Conservation (phyloP, 1,140 invertebrate species). For the Cyclargus thomasi region DNA sequence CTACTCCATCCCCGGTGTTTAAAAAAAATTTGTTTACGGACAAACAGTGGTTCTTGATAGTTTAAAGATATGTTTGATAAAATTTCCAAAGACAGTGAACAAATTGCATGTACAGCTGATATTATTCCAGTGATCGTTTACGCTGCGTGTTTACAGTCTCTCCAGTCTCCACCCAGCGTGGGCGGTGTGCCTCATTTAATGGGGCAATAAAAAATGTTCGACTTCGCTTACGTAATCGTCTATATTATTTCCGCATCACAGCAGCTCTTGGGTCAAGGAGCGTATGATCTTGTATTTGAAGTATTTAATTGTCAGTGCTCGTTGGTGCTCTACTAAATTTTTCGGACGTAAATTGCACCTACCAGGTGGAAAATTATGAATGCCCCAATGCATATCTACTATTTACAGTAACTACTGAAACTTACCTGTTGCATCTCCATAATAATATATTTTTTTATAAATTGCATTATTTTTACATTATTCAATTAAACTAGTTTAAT, state of each 20-base stretch:
- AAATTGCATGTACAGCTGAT: background rate
- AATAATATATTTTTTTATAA: too few relatives aligned
- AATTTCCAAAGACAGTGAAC: too few relatives aligned
- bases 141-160: constrained; percentile 31
- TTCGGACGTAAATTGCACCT: background rate
- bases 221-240: constrained; percentile 66
- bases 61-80: too few relatives aligned
- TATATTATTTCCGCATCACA: constrained; percentile 66
- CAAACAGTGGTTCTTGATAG: too few relatives aligned
- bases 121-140: background rate
- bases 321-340: background rate
- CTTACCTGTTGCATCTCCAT: too few relatives aligned
- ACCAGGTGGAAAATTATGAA: background rate
- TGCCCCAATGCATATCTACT: too few relatives aligned
- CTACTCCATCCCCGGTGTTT: too few relatives aligned
- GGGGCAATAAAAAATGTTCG: constrained; percentile 70
- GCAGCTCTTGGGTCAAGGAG: constrained; percentile 52
- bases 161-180: constrained; percentile 58
- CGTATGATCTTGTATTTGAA: constrained; percentile 48
- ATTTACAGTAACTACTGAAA: too few relatives aligned
- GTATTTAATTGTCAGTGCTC: constrained; percentile 18
- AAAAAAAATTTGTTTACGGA: too few relatives aligned
- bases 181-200: constrained; percentile 68
- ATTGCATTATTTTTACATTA: too few relatives aligned
- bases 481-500: too few relatives aligned